Evolutionary conservation across 64 coral and sea anemone species (phyloP), one percentile per base, ranked within the genome.

Genomic region (Dendronephthya gigantea): DNA sequence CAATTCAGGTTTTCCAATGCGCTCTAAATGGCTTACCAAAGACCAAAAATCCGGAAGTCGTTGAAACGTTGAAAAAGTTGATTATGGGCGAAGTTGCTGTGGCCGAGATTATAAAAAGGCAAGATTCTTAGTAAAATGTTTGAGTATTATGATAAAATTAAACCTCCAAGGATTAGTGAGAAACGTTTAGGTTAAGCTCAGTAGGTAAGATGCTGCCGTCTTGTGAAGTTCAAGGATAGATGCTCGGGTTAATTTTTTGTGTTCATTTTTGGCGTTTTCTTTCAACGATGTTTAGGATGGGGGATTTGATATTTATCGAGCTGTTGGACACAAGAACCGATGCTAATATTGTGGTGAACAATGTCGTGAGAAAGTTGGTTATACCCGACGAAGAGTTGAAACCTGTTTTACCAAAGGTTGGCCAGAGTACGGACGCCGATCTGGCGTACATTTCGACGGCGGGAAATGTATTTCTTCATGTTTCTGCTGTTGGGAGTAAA

Each of bases 321-420:
- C 49, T 98, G 32, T 91, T 84, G 16, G 92, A 98, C 83, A 93
- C 94, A 5, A 87, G 91, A 23, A 85, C 84, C 7, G 94, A 89
- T 14, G 86, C 47, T 9, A 89, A 93, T 33, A 91, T 98, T 22
- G 91, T 90, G 68, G 89, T 98, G 2, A 98, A 93, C 81, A 68
- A 40, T 1, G 48, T 96, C 12, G 48, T 96, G 50, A 76, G 84
- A 35, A 66, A 83, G 36, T 88, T 93, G 0, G 88, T 98, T 4
- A 87, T 98, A 75, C 92, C 92, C 35, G 94, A 98, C 58, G 94
- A 91, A 48, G 94, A 98, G 11, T 55, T 98, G 47, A 50, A 49
- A 35, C 94, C 94, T 10, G n/a, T 65, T 55, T 55, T 98, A 62
- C 94, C 94, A 34, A 98, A 98, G 94, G 70, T 50, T 40, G 91